Conservation (phyloP, 2,888 invertebrate species). For the Ferrisia virgata region DNA sequence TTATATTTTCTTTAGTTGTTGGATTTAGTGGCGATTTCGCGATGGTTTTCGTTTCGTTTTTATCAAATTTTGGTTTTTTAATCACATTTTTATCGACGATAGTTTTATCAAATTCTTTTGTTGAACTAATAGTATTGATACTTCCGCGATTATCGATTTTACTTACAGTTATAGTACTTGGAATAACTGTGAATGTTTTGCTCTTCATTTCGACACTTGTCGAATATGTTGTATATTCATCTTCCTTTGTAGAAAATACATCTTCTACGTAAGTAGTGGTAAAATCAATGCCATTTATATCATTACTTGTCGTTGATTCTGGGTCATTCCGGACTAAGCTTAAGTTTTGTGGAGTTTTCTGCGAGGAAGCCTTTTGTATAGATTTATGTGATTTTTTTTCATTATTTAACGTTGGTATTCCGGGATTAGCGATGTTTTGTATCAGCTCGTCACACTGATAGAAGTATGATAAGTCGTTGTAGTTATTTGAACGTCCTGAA, state of each 20-base stretch:
- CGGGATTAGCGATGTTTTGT: not conserved
- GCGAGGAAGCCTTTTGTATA: not conserved
- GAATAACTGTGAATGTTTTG: not conserved
- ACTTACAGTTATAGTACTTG: not conserved
- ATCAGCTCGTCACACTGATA: conserved; percentile 19
- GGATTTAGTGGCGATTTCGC: not conserved
- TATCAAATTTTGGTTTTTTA: not conserved
- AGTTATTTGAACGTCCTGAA: not conserved
- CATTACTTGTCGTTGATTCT: not conserved
- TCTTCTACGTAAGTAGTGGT: not conserved
- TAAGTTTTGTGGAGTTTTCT: not conserved
- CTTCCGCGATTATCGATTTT: not conserved
- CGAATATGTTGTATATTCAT: not conserved
- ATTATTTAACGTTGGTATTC: not conserved
- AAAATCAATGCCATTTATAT: not conserved
- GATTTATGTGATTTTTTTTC: not conserved
- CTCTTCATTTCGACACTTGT: not conserved
- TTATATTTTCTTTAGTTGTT: not conserved
- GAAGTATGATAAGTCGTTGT: conserved; percentile 27
- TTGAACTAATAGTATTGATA: not conserved
- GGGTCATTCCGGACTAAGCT: not conserved
- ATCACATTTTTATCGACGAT: not conserved
- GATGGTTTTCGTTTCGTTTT: not conserved
- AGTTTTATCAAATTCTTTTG: not conserved
- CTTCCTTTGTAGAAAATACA: not conserved